Evolutionary conservation across 2,113 vertebrate genomes (phyloP).

Genomic region (Emberiza fucata): DNA sequence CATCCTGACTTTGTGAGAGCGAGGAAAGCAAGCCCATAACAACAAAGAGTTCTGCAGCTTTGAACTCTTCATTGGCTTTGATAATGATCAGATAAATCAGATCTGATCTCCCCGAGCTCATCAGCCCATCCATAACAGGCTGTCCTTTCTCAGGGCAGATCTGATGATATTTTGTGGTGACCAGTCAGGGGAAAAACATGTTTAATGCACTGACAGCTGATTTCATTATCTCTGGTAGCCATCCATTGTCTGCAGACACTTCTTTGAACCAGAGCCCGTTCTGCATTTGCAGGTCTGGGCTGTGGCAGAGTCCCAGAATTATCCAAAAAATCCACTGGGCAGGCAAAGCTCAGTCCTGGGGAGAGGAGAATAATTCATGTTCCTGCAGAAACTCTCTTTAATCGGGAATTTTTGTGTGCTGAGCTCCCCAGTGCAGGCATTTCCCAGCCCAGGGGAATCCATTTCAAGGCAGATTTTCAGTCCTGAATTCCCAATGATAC

Average conservation of each 20-base stretch:
- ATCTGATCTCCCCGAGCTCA: background rate
- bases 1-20: background rate
- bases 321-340: constrained; percentile 43
- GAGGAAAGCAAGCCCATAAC: background rate
- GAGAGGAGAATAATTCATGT: background rate
- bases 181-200: constrained; percentile 6
- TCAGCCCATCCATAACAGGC: constrained; percentile 44
- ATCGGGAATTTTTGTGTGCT: background rate
- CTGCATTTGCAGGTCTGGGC: constrained; percentile 28
- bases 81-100: constrained; percentile 32
- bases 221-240: constrained; percentile 60
- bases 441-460: background rate
- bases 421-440: background rate
- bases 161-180: constrained; percentile 66
- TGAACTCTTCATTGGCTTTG: constrained; percentile 6
- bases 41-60: background rate
- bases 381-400: background rate
- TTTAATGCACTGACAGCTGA: constrained; percentile 68
- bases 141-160: constrained; percentile 64
- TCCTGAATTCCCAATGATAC: background rate
- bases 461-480: background rate
- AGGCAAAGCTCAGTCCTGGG: constrained; percentile 12
- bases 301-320: constrained; percentile 29
- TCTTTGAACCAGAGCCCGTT: constrained; percentile 44
- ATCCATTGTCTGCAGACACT: constrained; percentile 47